Percentiles rank a stretch among this genome's conserved stretches.
Evolutionary conservation across 2,113 vertebrate species (phyloP).

Genomic region (human): GRCh38 chr5:89062001-89062500

Average conservation of each 20-base stretch:
- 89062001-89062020: background rate
- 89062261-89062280: background rate
- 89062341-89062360: background rate
- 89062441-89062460: no score
- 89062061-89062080: background rate
- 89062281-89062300: background rate
- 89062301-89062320: background rate
- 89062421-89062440: background rate
- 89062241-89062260: background rate
- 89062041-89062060: background rate
- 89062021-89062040: background rate
- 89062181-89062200: background rate
- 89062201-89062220: constrained; percentile 11
- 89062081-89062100: background rate
- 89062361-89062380: background rate
- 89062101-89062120: background rate
- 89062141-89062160: background rate
- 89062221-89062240: background rate
- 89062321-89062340: background rate
- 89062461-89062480: no score
- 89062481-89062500: no score
- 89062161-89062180: background rate
- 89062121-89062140: background rate
- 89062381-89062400: background rate
- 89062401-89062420: background rate